Evolutionary conservation across 2,797 vertebrate species (phyloP), one percentile per base, ranked within the genome.

Genomic region (Craterocephalus amniculus): DNA sequence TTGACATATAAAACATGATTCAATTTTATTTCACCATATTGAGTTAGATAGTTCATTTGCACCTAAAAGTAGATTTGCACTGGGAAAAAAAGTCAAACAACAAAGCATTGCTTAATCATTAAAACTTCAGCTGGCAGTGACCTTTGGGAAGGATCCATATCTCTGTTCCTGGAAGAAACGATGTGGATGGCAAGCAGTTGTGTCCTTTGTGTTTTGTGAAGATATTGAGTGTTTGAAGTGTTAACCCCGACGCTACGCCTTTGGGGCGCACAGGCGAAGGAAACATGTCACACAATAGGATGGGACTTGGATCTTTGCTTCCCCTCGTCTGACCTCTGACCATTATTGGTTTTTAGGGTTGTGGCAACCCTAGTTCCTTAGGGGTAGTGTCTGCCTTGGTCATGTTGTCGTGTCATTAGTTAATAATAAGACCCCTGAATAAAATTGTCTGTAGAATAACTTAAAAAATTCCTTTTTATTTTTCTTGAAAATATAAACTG

Each of bases 211-310:
- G 93, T 92, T 92, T 93, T 87, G 89, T 90, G 92, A 90, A 94
- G 93, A 95, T 95, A 95, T 94, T 91, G 94, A 94, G 90, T 91
- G 93, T 94, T 94, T 95, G 94, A 95, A 94, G 94, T 94, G 94
- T 93, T 95, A 94, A 94, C 93, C 90, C 92, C 90, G 92, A 95
- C 91, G 93, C 92, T 92, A 86, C 92, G 93, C 94, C 94, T 94
- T 92, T 90, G 92, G 94, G 93, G 92, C 78, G 70, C 89, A 88
- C 75, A 83, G 87, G 91, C 89, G 85, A 93, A 90, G 87, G 90
- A 90, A 90, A 89, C 90, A 85, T 95, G 94, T 94, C 93, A 93
- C 92, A 93, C 93, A 93, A 94, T 90, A 89, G 93, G 93, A 93
- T 89, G 84, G 89, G 91, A 92, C 92, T 93, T 93, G 92, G 92